phyloP scores from a whole-genome alignment of 2,797 vertebrate species.

The Cryptoprocta ferox region DNA sequence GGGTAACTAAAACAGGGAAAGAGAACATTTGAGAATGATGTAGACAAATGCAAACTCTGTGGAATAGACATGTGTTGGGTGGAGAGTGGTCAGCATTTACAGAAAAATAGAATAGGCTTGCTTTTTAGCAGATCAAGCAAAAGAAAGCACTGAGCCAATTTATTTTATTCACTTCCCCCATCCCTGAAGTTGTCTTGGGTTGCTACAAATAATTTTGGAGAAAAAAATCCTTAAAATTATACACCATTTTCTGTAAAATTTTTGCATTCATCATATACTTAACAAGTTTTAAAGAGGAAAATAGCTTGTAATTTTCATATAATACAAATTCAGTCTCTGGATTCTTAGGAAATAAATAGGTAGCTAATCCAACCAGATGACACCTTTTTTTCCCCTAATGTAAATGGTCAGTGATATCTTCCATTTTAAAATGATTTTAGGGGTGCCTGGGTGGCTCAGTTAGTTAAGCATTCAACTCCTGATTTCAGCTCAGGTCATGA shows the following conservation, averaged over 20 bases:
- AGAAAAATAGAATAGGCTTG: background rate
- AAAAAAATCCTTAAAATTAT: background rate
- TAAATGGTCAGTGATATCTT: background rate
- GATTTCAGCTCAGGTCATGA: too few species aligned
- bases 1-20: constrained; percentile 67
- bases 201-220: background rate
- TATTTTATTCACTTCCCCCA: background rate
- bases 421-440: background rate
- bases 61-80: background rate
- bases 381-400: background rate
- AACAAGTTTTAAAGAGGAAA: background rate
- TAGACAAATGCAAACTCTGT: background rate
- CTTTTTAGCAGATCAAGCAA: background rate
- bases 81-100: background rate
- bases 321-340: background rate
- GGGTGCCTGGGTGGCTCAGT: too few species aligned
- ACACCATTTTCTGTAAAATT: background rate
- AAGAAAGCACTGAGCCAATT: fast-evolving
- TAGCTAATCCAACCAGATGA: background rate
- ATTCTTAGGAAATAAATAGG: background rate
- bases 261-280: background rate
- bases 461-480: too few species aligned
- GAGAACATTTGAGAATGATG: background rate
- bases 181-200: background rate
- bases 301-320: background rate